Evolutionary conservation across 2,113 vertebrate species (phyloP).

Genomic region (Takifugu bimaculatus): DNA sequence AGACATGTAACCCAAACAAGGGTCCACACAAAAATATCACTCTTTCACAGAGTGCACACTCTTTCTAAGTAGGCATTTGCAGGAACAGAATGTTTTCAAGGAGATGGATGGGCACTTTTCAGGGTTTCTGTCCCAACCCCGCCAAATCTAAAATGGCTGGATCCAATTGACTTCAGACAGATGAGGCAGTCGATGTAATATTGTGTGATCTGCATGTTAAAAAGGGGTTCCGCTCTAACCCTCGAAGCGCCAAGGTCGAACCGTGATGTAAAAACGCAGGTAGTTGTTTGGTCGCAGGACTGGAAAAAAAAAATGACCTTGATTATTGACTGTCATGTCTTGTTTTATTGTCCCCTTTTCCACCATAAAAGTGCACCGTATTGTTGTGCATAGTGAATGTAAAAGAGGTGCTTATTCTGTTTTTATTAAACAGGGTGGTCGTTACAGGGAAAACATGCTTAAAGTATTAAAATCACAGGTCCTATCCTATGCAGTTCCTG

Average conservation of each 20-base stretch:
- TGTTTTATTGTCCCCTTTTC: constrained; percentile 64
- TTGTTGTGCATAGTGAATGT: constrained; percentile 15
- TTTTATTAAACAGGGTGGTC: constrained; percentile 3
- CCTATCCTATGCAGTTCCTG: constrained; percentile 3
- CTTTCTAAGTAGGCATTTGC: constrained; percentile 62
- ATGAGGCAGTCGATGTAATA: constrained; percentile 74
- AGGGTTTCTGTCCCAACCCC: constrained; percentile 72
- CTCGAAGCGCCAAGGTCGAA: constrained; percentile 66
- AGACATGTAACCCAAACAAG: constrained; percentile 61
- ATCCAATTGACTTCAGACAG: constrained; percentile 76
- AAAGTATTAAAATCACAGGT: constrained; percentile 9
- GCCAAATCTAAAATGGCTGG: constrained; percentile 74
- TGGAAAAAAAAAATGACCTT: constrained; percentile 76
- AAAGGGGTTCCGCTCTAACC: constrained; percentile 66
- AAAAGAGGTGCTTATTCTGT: constrained; percentile 7
- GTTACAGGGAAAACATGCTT: constrained; percentile 11
- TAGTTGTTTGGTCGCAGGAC: constrained; percentile 71
- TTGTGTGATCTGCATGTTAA: constrained; percentile 76
- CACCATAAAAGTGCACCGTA: constrained; percentile 43
- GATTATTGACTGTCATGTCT: constrained; percentile 71
- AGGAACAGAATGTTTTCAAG: constrained; percentile 67
- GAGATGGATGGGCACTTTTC: constrained; percentile 73
- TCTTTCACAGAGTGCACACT: constrained; percentile 39
- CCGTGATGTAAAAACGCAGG: constrained; percentile 67
- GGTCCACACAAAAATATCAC: constrained; percentile 40